phyloP scores from a whole-genome alignment of 35 echinoderm and acorn worm species.

The Heliocidaris tuberculata region DNA sequence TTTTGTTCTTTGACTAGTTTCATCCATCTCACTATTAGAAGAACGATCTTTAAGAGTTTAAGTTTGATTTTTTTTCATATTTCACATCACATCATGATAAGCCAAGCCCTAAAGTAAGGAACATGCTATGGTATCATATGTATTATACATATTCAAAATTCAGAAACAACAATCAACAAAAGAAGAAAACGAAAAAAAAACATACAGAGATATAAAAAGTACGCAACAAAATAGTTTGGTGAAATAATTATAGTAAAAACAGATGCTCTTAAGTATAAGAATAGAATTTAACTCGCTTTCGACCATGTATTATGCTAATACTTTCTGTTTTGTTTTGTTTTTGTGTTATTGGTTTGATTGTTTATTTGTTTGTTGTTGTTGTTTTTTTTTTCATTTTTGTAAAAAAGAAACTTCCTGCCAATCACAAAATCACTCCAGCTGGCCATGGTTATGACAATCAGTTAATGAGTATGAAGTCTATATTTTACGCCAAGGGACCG shows the following conservation, averaged over 20 bases:
- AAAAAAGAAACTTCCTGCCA: not conserved
- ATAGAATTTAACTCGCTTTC: not conserved
- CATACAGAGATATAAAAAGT: too few species aligned
- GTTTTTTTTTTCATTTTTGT: not conserved
- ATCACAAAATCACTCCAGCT: not conserved
- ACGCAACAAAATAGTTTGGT: too few species aligned
- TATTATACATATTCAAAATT: too few species aligned
- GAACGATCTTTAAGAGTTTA: not conserved
- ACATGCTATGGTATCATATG: too few species aligned
- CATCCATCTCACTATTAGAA: not conserved
- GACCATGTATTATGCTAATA: not conserved
- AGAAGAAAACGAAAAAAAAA: too few species aligned
- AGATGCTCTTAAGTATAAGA: not conserved
- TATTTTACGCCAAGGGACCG: slow-evolving; percentile 59
- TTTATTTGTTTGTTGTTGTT: too few species aligned
- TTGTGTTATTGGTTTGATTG: not conserved
- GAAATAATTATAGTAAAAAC: not conserved
- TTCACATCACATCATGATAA: not conserved
- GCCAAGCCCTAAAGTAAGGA: not conserved
- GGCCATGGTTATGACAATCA: slow-evolving; percentile 55
- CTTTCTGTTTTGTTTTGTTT: too few species aligned
- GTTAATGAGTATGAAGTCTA: slow-evolving; percentile 45
- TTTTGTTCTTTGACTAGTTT: too few species aligned
- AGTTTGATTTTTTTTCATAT: not conserved
- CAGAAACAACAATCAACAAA: too few species aligned